Conservation (phyloP, 64 coral and sea anemone genomes). For the Anthopleura sola region DNA sequence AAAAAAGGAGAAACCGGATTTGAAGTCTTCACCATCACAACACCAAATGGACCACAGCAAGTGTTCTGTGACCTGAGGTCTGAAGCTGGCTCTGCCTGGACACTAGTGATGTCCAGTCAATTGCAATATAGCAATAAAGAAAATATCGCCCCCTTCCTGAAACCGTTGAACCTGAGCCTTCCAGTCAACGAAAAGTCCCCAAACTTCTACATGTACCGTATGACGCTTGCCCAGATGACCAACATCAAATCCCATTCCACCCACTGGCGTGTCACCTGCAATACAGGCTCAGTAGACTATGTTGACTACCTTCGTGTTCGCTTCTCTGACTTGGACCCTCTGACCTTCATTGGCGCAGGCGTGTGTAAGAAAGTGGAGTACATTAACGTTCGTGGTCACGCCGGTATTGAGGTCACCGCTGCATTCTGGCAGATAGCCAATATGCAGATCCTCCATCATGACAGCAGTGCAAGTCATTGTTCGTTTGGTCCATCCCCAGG, state of each 20-base stretch:
- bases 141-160: neutral
- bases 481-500: constrained; percentile 22
- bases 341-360: constrained; percentile 16
- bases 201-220: constrained; percentile 39
- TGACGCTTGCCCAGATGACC: constrained; percentile 34
- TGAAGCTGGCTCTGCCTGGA: constrained; percentile 58
- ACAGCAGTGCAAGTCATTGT: constrained; percentile 1
- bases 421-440: constrained; percentile 16
- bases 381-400: constrained; percentile 52
- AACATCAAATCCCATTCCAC: constrained; percentile 33
- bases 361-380: constrained; percentile 66
- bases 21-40: neutral
- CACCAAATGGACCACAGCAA: neutral
- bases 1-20: neutral
- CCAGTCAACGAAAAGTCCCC: constrained; percentile 39
- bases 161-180: neutral
- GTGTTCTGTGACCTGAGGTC: constrained; percentile 48
- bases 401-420: constrained; percentile 5
- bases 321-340: constrained; percentile 34
- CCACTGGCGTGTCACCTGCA: constrained; percentile 59
- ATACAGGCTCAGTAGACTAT: constrained; percentile 21
- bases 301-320: constrained; percentile 39
- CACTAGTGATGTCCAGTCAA: constrained; percentile 30
- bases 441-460: constrained; percentile 4
- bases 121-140: neutral